These are phyloP conservation scores for Gallirallus australis DNA, from an alignment of 2,797 vertebrate genomes.

Conservation along the genomic window DNA sequence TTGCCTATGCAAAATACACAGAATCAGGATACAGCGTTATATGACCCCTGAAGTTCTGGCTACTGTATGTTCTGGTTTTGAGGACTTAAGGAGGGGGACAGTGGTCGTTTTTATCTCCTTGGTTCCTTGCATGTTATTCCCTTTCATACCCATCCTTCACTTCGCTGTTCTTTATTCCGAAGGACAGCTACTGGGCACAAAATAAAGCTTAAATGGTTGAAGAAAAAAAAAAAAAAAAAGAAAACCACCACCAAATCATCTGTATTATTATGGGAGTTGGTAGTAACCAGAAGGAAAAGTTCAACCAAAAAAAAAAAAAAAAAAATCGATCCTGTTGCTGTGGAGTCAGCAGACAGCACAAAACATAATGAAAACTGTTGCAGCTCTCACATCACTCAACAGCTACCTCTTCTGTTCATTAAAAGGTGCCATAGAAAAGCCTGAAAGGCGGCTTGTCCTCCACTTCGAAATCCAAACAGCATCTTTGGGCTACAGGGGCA, in stretches of 20 bases:
- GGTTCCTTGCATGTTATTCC: not conserved
- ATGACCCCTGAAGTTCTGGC: not conserved
- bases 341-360: not conserved
- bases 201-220: not conserved
- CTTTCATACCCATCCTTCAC: not conserved
- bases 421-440: not conserved
- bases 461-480: not conserved
- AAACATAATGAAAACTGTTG: not conserved
- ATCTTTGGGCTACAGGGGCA: not conserved
- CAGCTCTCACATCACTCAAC: not conserved
- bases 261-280: not conserved
- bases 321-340: not conserved
- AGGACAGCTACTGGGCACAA: not conserved
- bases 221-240: not conserved
- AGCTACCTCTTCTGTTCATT: not conserved
- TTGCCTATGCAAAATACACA: not conserved
- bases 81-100: not conserved
- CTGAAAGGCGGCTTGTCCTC: not conserved
- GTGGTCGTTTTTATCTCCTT: not conserved
- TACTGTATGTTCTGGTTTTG: not conserved
- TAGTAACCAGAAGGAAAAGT: not conserved
- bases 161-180: not conserved
- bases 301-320: not conserved
- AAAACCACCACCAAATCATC: not conserved
- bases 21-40: not conserved